These are phyloP conservation scores for Myotis myotis DNA, from an alignment of 2,797 vertebrate species.

Conservation along the genomic window DNA sequence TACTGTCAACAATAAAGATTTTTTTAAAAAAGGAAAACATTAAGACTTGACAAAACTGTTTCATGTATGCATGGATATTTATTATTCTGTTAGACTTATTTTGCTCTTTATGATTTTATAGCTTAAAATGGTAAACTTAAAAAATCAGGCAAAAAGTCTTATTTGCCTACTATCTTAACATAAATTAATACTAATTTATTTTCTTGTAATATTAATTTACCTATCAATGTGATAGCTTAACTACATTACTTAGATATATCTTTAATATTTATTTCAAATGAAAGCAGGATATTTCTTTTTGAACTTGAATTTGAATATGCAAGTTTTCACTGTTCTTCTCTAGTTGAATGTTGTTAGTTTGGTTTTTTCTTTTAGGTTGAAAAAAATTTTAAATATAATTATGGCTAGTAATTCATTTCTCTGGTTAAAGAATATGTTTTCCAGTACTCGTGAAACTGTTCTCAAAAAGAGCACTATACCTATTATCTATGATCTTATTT, in stretches of 20 bases:
- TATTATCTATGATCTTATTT: background rate
- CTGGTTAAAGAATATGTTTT: constrained; percentile 9
- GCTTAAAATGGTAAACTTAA: background rate
- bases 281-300: constrained; percentile 22
- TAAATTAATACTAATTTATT: constrained; percentile 21
- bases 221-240: background rate
- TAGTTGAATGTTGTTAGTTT: background rate
- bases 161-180: background rate
- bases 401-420: background rate
- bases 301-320: background rate
- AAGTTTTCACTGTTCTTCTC: background rate
- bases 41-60: background rate
- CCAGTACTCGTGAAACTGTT: background rate
- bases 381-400: background rate
- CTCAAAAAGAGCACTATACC: background rate
- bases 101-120: constrained; percentile 5
- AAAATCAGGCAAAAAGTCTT: background rate
- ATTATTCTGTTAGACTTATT: background rate
- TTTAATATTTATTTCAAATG: constrained; percentile 38
- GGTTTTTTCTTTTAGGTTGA: background rate
- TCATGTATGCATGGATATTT: background rate
- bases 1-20: too few species aligned
- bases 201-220: background rate
- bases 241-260: background rate
- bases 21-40: background rate